Conservation (phyloP, 2,113 vertebrate genomes). For the Anser brachyrhynchus region DNA sequence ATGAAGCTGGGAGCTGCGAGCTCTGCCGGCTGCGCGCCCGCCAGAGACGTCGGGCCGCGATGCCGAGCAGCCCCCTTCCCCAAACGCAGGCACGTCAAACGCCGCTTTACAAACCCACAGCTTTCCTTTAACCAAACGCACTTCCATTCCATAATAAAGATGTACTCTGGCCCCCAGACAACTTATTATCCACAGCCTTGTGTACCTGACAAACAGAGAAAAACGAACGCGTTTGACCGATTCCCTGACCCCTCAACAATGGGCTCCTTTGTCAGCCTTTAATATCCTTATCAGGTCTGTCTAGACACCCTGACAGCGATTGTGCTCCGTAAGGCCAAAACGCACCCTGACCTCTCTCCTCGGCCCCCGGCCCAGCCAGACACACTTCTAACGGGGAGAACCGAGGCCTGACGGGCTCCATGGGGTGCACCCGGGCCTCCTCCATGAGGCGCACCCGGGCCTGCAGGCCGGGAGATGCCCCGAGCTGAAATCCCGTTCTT, state of each 20-base stretch:
- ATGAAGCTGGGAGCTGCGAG: fast-evolving
- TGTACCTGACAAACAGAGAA: constrained; percentile 64
- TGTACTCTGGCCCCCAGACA: background rate
- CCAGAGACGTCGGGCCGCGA: fast-evolving
- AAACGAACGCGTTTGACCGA: constrained; percentile 49
- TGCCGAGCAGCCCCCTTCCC: background rate
- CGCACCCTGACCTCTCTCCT: constrained; percentile 55
- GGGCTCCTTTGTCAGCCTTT: constrained; percentile 72
- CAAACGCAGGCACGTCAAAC: background rate
- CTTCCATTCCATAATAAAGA: constrained; percentile 13
- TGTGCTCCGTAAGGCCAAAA: constrained; percentile 60
- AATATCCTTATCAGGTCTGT: constrained; percentile 82
- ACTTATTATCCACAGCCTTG: background rate
- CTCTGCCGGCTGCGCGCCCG: background rate
- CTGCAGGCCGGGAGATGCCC: no score
- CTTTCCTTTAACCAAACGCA: background rate
- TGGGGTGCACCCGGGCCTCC: background rate
- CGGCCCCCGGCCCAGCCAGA: background rate
- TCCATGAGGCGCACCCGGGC: no score
- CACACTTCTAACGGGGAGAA: background rate
- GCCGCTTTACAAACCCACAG: background rate
- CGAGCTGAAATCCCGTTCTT: no score
- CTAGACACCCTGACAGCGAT: constrained; percentile 76
- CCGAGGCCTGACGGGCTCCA: background rate
- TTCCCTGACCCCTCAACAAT: constrained; percentile 78